Percentiles rank a stretch among this genome's conserved stretches.
phyloP scores from a whole-genome alignment of 2,797 vertebrate genomes.

The Rhabdomys pumilio region DNA sequence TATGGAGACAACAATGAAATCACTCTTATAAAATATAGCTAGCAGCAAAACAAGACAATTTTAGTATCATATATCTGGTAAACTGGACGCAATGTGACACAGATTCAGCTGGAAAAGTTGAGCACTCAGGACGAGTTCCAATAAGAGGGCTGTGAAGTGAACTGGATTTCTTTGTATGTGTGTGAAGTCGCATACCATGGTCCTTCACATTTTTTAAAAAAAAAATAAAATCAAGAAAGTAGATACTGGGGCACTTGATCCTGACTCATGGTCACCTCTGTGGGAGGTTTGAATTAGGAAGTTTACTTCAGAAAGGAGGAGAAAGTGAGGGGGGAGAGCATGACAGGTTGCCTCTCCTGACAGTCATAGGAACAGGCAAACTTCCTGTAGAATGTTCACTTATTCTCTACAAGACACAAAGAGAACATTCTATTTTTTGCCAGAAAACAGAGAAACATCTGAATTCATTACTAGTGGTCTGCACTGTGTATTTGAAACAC shows the following conservation, averaged over 20 bases:
- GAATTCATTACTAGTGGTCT: not conserved
- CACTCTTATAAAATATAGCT: conserved; percentile 31
- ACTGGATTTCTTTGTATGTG: not conserved
- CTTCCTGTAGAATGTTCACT: conserved; percentile 50
- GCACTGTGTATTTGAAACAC: not conserved
- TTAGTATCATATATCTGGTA: conserved; percentile 17
- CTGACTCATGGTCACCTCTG: not conserved
- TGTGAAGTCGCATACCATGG: not conserved
- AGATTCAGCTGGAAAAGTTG: not conserved
- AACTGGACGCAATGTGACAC: not conserved
- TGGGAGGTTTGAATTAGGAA: conserved; percentile 58
- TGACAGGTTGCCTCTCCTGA: not conserved
- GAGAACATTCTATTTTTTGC: not conserved
- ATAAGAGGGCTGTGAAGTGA: not conserved
- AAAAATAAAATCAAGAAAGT: conserved; percentile 36
- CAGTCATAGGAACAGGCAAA: not conserved
- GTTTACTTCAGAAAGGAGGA: not conserved
- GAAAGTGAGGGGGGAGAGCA: not conserved
- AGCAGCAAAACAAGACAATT: conserved; percentile 8
- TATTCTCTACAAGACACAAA: not conserved
- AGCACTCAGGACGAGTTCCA: not conserved
- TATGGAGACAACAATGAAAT: conserved; percentile 65
- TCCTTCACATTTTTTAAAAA: conserved; percentile 1
- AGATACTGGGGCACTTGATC: not conserved
- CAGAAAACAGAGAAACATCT: not conserved